Evolutionary conservation across 1,140 invertebrate species (phyloP), one percentile per base, ranked within the genome.

Genomic region (Ladona fulva): DNA sequence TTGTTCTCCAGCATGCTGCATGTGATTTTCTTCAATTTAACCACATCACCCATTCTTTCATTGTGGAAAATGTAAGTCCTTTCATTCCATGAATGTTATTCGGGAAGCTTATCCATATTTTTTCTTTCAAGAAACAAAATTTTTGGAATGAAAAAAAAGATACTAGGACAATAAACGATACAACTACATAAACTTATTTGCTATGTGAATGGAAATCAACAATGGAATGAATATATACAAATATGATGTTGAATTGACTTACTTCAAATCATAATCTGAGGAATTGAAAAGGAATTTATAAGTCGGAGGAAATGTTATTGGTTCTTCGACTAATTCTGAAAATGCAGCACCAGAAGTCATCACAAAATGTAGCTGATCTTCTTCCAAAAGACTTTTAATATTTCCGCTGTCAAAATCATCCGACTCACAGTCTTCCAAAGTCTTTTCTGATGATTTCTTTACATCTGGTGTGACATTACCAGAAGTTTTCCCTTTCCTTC

Each of bases 221-320:
- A n/a, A n/a, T n/a, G n/a, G n/a, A n/a, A n/a, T n/a, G n/a, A n/a
- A n/a, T n/a, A n/a, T n/a, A n/a, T n/a, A n/a, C 29, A 37, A 37
- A 37, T 37, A 37, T 37, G 8, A 5, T 37, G 8, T 77, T 74
- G 0, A 19, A 10, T 22, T 16, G 37, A 85, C 89, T 87, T 86
- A 94, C 93, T 93, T 95, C 74, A 91, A 81, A 86, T 96, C 93
- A 86, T 94, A 96, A 77, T 90, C 87, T 79, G 90, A 89, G 14
- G 90, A 89, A 10, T 89, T 90, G 76, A 92, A 89, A 81, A 90
- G 86, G 83, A 92, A 96, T 87, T 96, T 96, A 82, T 94, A 97
- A 0, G 95, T 97, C 8, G 95, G 95, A n/a, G 92, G 90, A 85
- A 97, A 97, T 74, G 87, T 88, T 25, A 94, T 91, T 77, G 88